phyloP scores from a whole-genome alignment of 2,888 invertebrate genomes.

The Microplitis deprimator region DNA sequence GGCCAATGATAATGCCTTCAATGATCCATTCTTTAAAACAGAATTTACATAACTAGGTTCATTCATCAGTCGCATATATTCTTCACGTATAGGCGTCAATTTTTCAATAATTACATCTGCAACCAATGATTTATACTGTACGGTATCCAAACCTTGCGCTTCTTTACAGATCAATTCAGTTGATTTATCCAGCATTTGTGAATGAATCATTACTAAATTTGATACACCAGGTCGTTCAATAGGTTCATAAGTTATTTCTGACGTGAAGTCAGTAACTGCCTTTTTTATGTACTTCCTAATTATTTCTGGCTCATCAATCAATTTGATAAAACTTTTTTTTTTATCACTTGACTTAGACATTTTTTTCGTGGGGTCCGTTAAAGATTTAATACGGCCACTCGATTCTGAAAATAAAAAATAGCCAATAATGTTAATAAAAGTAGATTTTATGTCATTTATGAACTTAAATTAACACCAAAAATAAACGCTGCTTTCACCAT shows the following conservation, averaged over 20 bases:
- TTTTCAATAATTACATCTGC: slow-evolving; percentile 82
- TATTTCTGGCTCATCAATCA: slow-evolving; percentile 82
- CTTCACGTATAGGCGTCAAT: slow-evolving; percentile 79
- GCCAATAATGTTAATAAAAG: slow-evolving; percentile 3
- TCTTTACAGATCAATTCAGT: slow-evolving; percentile 81
- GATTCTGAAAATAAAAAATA: slow-evolving; percentile 69
- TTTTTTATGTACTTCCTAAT: slow-evolving; percentile 85
- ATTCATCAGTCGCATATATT: slow-evolving; percentile 74
- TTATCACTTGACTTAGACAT: slow-evolving; percentile 98
- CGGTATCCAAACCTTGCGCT: slow-evolving; percentile 79
- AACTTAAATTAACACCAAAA: not conserved
- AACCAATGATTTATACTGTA: slow-evolving; percentile 82
- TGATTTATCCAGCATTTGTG: slow-evolving; percentile 79
- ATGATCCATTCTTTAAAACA: slow-evolving; percentile 77
- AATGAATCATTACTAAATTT: slow-evolving; percentile 89
- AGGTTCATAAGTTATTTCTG: slow-evolving; percentile 87
- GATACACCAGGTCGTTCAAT: slow-evolving; percentile 87
- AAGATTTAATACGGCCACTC: slow-evolving; percentile 81
- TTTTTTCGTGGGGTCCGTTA: slow-evolving; percentile 90
- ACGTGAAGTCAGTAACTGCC: slow-evolving; percentile 91
- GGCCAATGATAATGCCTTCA: slow-evolving; percentile 78
- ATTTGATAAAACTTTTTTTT: slow-evolving; percentile 82
- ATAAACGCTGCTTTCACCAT: slow-evolving; percentile 69
- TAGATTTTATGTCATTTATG: not conserved
- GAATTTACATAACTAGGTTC: slow-evolving; percentile 78